These are phyloP conservation scores for Pyrgus malvae DNA, from an alignment of 2,888 invertebrate species.

Conservation along the genomic window DNA sequence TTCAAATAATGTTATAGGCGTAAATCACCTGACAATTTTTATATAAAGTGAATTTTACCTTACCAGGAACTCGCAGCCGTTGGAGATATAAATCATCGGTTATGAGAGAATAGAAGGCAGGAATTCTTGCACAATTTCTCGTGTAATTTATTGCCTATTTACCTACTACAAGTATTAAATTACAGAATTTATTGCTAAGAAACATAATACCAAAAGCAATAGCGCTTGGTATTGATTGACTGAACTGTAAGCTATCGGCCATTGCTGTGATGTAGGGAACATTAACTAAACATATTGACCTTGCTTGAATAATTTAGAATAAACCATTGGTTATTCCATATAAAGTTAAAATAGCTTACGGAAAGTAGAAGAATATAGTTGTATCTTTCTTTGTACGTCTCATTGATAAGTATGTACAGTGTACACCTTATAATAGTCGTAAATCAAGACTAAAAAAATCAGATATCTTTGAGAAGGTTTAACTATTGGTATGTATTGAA, in stretches of 20 bases:
- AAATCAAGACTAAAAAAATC: no score
- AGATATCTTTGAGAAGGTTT: no score
- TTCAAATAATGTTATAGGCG: conserved; percentile 29
- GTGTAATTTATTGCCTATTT: conserved; percentile 36
- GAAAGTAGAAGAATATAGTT: no score
- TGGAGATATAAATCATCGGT: conserved; percentile 44
- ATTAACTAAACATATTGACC: no score
- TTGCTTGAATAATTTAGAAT: no score
- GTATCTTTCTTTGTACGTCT: no score
- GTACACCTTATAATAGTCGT: no score
- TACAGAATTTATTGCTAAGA: conserved; percentile 34
- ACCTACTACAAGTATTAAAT: conserved; percentile 37
- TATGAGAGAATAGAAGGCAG: conserved; percentile 38
- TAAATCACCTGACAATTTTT: conserved; percentile 25
- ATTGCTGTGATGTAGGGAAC: no score
- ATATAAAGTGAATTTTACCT: conserved; percentile 29
- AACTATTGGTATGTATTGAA: no score
- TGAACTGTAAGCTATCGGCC: background rate
- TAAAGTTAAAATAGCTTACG: no score
- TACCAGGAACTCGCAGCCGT: conserved; percentile 37
- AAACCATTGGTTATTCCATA: no score
- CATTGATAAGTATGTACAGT: no score
- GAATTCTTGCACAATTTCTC: conserved; percentile 33
- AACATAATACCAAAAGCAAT: conserved; percentile 11
- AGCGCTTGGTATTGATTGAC: conserved; percentile 15